Evolutionary conservation across 2,888 invertebrate genomes (phyloP).

Genomic region (Polyommatus icarus): DNA sequence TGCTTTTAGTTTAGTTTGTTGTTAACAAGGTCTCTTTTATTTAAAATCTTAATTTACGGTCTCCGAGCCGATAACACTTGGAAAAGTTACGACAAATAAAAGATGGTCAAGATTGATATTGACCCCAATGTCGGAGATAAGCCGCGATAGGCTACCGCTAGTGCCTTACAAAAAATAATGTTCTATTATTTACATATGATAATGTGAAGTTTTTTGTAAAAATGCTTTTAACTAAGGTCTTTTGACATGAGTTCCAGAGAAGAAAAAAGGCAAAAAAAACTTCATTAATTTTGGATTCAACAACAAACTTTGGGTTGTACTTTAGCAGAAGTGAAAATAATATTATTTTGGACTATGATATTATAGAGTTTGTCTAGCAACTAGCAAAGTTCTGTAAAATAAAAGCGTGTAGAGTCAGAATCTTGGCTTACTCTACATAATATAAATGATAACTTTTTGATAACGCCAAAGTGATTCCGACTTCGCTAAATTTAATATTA

Average conservation of each 20-base stretch:
- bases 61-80: slow-evolving; percentile 59
- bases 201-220: not conserved
- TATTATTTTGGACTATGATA: too few species aligned
- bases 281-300: too few species aligned
- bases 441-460: too few species aligned
- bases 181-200: not conserved
- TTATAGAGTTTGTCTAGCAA: too few species aligned
- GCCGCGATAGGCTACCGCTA: slow-evolving; percentile 24
- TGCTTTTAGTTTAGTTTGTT: slow-evolving; percentile 76
- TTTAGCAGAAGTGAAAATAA: too few species aligned
- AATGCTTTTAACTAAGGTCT: not conserved
- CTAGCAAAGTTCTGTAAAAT: too few species aligned
- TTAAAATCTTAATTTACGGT: slow-evolving; percentile 73
- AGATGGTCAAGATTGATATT: slow-evolving; percentile 17
- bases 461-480: too few species aligned
- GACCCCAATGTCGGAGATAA: slow-evolving; percentile 3
- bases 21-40: slow-evolving; percentile 76
- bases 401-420: too few species aligned
- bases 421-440: too few species aligned
- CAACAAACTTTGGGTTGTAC: too few species aligned
- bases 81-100: slow-evolving; percentile 33
- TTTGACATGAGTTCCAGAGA: not conserved
- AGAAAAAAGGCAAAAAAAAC: not conserved
- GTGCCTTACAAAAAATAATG: not conserved
- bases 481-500: too few species aligned